These are phyloP conservation scores for Sebastiscus albofasciatus DNA, from an alignment of 2,797 vertebrate species.

Conservation along the genomic window DNA sequence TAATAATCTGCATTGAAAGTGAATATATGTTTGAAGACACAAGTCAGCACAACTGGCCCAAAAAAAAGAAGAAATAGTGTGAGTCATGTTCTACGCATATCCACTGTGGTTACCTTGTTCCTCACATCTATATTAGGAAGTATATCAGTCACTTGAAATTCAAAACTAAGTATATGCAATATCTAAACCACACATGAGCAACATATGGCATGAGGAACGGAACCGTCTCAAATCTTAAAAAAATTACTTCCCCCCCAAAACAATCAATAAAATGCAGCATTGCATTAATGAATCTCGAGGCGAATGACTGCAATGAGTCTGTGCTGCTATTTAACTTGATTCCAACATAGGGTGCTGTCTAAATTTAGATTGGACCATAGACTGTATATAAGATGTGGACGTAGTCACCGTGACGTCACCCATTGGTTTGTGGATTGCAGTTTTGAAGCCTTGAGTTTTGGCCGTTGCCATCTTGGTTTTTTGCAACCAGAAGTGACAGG, in stretches of 20 bases:
- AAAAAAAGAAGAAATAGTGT: not conserved
- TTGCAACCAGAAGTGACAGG: too few species aligned
- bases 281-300: accelerated
- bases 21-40: not conserved
- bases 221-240: not conserved
- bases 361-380: too few species aligned
- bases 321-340: not conserved
- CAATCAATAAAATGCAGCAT: not conserved
- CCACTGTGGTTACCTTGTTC: not conserved
- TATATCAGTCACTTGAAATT: not conserved
- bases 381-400: too few species aligned
- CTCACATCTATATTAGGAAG: not conserved
- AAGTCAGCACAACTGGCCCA: not conserved
- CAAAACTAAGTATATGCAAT: not conserved
- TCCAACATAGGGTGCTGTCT: too few species aligned
- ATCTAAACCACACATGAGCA: not conserved
- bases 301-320: not conserved
- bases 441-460: too few species aligned
- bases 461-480: accelerated
- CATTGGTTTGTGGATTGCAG: too few species aligned
- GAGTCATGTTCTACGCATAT: not conserved
- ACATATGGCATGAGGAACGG: too few species aligned
- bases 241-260: not conserved
- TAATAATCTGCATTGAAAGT: not conserved
- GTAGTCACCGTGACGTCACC: too few species aligned